These are phyloP conservation scores for Sussaba pulchella DNA, from an alignment of 2,888 invertebrate genomes.

Conservation along the genomic window DNA sequence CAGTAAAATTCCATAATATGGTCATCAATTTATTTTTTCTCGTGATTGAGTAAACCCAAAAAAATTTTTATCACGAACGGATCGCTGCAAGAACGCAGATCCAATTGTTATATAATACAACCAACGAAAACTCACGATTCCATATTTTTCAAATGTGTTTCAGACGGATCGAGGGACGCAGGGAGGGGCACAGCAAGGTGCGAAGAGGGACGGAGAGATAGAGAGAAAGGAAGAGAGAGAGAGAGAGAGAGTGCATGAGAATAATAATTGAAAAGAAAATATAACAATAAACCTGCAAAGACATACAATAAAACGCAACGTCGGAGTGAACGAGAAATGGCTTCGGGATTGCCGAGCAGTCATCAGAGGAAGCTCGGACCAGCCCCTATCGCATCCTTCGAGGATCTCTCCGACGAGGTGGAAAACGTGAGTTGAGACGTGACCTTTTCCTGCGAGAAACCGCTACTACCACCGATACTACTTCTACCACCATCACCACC, in stretches of 20 bases:
- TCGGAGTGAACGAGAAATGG: constrained; percentile 72
- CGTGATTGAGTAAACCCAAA: no score
- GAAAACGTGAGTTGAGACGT: constrained; percentile 83
- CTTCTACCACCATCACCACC: constrained; percentile 35
- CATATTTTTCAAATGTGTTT: constrained; percentile 47
- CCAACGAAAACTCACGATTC: background rate
- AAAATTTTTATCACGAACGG: no score
- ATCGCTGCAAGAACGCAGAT: background rate
- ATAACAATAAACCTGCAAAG: constrained; percentile 8
- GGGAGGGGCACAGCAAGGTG: constrained; percentile 8
- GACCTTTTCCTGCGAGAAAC: constrained; percentile 55
- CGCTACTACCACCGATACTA: constrained; percentile 55
- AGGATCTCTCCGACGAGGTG: constrained; percentile 94
- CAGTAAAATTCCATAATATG: no score
- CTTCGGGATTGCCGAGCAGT: constrained; percentile 80
- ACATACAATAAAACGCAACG: constrained; percentile 28
- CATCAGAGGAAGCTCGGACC: constrained; percentile 94
- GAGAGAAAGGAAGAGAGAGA: constrained; percentile 25
- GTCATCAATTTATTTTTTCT: no score
- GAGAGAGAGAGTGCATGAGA: constrained; percentile 38
- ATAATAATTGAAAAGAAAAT: constrained; percentile 17
- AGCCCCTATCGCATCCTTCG: constrained; percentile 97
- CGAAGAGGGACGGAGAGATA: constrained; percentile 15
- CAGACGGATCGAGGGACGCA: constrained; percentile 43
- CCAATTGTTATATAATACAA: background rate